Percentiles rank a stretch among this genome's conserved stretches.
Conservation (phyloP, 2,888 invertebrate genomes). For the Agapetus fuscipes region DNA sequence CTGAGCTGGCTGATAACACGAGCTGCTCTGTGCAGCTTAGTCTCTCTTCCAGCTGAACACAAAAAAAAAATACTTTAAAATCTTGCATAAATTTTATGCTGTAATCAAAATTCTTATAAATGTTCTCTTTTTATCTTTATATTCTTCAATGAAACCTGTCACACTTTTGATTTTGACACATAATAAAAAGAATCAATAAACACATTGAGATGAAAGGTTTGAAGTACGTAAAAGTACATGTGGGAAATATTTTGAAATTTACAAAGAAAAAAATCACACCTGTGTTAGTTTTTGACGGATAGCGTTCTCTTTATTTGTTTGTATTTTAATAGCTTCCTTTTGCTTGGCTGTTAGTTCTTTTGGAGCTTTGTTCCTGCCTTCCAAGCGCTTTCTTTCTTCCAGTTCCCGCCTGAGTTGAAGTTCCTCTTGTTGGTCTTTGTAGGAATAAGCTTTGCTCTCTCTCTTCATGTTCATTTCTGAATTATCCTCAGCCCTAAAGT, state of each 20-base stretch:
- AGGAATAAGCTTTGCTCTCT: constrained; percentile 94
- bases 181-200: too few relatives aligned
- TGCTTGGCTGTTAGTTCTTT: constrained; percentile 73
- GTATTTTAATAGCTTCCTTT: constrained; percentile 79
- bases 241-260: too few relatives aligned
- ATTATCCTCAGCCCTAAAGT: constrained; percentile 38
- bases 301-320: constrained; percentile 73
- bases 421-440: constrained; percentile 94
- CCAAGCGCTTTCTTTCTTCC: constrained; percentile 75
- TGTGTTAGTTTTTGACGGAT: constrained; percentile 59
- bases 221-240: too few relatives aligned
- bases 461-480: constrained; percentile 74
- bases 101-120: too few relatives aligned
- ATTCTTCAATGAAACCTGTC: too few relatives aligned
- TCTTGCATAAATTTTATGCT: not conserved
- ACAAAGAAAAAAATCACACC: constrained; percentile 38
- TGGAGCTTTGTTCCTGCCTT: constrained; percentile 67
- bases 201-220: too few relatives aligned
- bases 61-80: not conserved
- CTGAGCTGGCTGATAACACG: constrained; percentile 38
- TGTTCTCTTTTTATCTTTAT: too few relatives aligned
- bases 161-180: too few relatives aligned
- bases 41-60: constrained; percentile 23
- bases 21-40: constrained; percentile 41
- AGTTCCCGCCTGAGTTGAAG: constrained; percentile 84